Base-by-base conservation (phyloP, 2,797 vertebrate genomes). In the Cynodonichthys magdalenae region DNA sequence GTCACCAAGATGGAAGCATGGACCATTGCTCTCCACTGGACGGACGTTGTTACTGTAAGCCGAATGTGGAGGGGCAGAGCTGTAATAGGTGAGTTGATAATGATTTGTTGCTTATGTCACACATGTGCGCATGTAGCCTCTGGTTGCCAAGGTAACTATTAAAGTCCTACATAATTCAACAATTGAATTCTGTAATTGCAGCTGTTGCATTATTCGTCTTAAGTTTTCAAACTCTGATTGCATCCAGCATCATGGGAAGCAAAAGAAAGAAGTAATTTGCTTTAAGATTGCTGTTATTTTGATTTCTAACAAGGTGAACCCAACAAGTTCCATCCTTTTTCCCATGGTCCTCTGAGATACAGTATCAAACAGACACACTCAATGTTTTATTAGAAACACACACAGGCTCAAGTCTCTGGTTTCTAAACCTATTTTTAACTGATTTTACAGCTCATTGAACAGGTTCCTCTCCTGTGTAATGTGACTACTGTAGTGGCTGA, bases 21-120 rank as follows among this genome's bases (percentile, higher is more conserved):
- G 94, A 86, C 15, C 58, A 84, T 59, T 99, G 97, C 6, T 93
- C 95, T 45, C 80, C 93, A 45, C 81, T 69, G 86, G 94, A 94
- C 0, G 97, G 97, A 53, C 88, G 41, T 0, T 99, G 97, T 61
- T 75, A 75, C 77, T 98, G 97, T 87, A 97, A 95, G 71, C 60
- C 79, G 9, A 94, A 92, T 3, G 95, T 95, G 72, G 96, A 99
- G 83, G 96, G 96, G 10, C 86, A 90, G 17, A 59, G 87, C 66
- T 98, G 96, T 74, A 91, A 94, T 92, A 96, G 95, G 96, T 98
- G 61, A 17, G 82, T n/a, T 57, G 29, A 47, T 9, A 74, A 17
- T 11, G 9, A 14, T 15, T 19, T 48, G 29, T 1, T 20, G 18
- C 46, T 68, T 29, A 18, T 17, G 20, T 74, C 53, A 61, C 4